Evolutionary conservation across 2,888 invertebrate species (phyloP), one percentile per base, ranked within the genome.

Genomic region (Iselma pallidipennis): DNA sequence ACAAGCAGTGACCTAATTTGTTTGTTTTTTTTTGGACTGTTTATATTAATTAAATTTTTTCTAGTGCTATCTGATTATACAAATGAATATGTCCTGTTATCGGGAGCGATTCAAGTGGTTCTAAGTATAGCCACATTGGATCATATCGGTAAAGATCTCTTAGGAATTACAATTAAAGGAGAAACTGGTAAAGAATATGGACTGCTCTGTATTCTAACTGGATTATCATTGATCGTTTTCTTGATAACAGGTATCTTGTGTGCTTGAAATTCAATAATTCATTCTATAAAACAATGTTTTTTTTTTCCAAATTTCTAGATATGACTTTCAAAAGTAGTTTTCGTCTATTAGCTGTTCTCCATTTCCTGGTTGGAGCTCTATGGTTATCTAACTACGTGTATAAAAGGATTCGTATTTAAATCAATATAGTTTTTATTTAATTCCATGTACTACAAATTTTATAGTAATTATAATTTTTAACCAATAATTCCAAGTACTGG

Each of bases 371-470:
- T 28, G 81, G 81, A 12, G 71, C 74, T 50, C 57, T 81, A 31
- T 80, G 81, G 80, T 75, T 81, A 31, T 69, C 74, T 9, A 80
- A 80, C 67, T 80, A 76, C 67, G 67, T 80, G 26, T 80, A 80
- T 69, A 80, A 81, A 58, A 37, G 37, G 16, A 37, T 37, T 16
- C 14, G 16, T 5, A 7, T 14, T 14, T 37, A 77, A 73, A 71
- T 71, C 79, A 23, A 74, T 66, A 55, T 63, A 50, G 50, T 28
- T 51, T 45, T 14, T 31, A 55, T 28, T 54, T 59, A 49, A 50
- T 55, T 63, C 33, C 57, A 49, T 23, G 16, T 50, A 9, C 9
- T 26, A 16, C 16, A 2, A 7, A 16, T 26, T 50, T 25, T 50
- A 12, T 50, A n/a, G 9, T 49, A 49, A 2, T 21, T n/a, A 23